These are phyloP conservation scores for Criorhina ranunculi DNA, from an alignment of 2,888 invertebrate species.

Conservation along the genomic window DNA sequence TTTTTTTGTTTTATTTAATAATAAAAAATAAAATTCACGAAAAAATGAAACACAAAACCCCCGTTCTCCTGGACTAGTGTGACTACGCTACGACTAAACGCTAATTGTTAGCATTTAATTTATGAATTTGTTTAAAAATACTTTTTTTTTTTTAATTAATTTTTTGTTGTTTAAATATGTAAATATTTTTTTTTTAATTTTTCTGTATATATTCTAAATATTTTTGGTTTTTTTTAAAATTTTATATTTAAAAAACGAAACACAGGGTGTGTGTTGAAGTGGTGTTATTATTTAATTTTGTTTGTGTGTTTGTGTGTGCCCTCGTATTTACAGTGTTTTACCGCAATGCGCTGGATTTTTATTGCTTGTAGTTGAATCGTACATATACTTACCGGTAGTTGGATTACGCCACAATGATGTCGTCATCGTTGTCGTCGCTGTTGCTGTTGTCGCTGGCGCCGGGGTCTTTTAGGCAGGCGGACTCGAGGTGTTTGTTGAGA, in stretches of 20 bases:
- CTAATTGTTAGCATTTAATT: constrained; percentile 68
- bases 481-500: constrained; percentile 97
- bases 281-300: constrained; percentile 8
- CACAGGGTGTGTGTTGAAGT: constrained; percentile 45
- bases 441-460: constrained; percentile 78
- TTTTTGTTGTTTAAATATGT: constrained; percentile 78
- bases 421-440: constrained; percentile 84
- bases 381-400: constrained; percentile 50
- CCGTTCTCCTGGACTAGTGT: constrained; percentile 41
- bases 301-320: constrained; percentile 37
- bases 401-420: constrained; percentile 83
- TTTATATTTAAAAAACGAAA: constrained; percentile 68
- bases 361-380: constrained; percentile 53
- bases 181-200: constrained; percentile 58
- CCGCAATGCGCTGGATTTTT: constrained; percentile 44
- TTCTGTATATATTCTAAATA: constrained; percentile 70
- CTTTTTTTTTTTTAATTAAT: constrained; percentile 73
- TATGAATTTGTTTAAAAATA: constrained; percentile 62
- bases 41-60: constrained; percentile 39
- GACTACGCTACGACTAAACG: constrained; percentile 55
- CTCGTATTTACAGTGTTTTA: constrained; percentile 67
- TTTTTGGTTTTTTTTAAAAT: constrained; percentile 63
- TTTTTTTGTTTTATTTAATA: constrained; percentile 76
- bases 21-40: constrained; percentile 18
- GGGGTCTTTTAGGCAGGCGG: constrained; percentile 90